Evolutionary conservation across 30 jellyfish, hydroid and myxozoan species (phyloP).

Genomic region (Aurelia sp.): DNA sequence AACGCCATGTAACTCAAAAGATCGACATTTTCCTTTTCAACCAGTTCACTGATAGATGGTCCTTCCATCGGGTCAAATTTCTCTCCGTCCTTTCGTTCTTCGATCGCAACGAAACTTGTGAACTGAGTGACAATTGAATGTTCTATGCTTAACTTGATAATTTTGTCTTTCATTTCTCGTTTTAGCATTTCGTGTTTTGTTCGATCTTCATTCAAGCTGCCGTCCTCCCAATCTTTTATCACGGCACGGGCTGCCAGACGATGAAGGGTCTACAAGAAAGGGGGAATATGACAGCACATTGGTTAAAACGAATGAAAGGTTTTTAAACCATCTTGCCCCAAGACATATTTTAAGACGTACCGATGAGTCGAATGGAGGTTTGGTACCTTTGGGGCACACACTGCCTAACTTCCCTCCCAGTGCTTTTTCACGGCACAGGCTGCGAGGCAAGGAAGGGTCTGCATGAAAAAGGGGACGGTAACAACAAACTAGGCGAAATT

Average conservation of each 20-base stretch:
- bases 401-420: no score
- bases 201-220: slow-evolving; percentile 79
- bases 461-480: no score
- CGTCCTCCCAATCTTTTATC: slow-evolving; percentile 92
- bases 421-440: no score
- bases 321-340: no score
- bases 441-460: no score
- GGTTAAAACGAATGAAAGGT: no score
- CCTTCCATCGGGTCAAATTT: slow-evolving; percentile 40
- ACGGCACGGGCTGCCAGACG: slow-evolving; percentile 95
- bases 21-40: slow-evolving; percentile 69
- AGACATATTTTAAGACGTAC: no score
- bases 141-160: slow-evolving; percentile 74
- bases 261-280: slow-evolving; percentile 66
- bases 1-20: slow-evolving; percentile 78
- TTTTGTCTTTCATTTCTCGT: slow-evolving; percentile 78
- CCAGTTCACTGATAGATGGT: slow-evolving; percentile 72
- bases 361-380: no score
- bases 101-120: slow-evolving; percentile 94
- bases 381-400: no score
- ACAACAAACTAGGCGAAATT: no score
- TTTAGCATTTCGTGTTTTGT: slow-evolving; percentile 84
- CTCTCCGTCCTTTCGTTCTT: slow-evolving; percentile 79
- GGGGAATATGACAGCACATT: neutral
- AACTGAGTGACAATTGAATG: slow-evolving; percentile 91